Base-by-base conservation (phyloP, 1,140 invertebrate species). In the Drosophila eugracilis region DNA sequence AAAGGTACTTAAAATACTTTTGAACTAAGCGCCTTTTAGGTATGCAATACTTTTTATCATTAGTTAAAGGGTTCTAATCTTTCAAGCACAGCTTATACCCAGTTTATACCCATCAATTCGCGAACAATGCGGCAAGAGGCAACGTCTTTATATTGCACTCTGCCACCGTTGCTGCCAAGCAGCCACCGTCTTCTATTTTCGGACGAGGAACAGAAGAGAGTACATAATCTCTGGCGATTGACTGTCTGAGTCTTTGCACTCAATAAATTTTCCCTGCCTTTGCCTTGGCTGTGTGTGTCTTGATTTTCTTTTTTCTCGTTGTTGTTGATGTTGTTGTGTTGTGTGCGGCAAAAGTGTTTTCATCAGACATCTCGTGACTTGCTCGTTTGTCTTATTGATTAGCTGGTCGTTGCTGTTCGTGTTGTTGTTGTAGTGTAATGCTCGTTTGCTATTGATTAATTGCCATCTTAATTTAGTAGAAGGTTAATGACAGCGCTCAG, bases 301-400 rank as follows among this genome's bases (percentile, higher is more conserved):
- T 21, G n/a, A n/a, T n/a, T n/a, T n/a, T n/a, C n/a, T n/a, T n/a
- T n/a, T n/a, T n/a, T n/a, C n/a, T n/a, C n/a, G n/a, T n/a, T 44
- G 50, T 45, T 1, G 26, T 0, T n/a, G n/a, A 26, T 26, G 26
- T 5, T 26, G 26, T 26, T 3, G 3, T 30, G 5, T 36, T 32
- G 22, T 45, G 50, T 45, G 45, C 36, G 30, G 47, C 28, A 24
- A 58, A n/a, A 63, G 55, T 63, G 59, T 63, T 78, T 48, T 66
- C 65, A 26, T 66, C 73, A 58, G 59, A 59, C 75, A 69, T 78
- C 76, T 79, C 77, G 76, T 79, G 76, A 79, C 76, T 79, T 22
- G 55, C 55, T 55, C 67, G 52, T 83, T 81, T 77, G 54, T 81
- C 78, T 81, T 81, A 81, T 81, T 81, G 78, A 81, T 81, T 81